These are phyloP conservation scores for Coendou prehensilis DNA, from an alignment of 2,797 vertebrate species.

Conservation along the genomic window DNA sequence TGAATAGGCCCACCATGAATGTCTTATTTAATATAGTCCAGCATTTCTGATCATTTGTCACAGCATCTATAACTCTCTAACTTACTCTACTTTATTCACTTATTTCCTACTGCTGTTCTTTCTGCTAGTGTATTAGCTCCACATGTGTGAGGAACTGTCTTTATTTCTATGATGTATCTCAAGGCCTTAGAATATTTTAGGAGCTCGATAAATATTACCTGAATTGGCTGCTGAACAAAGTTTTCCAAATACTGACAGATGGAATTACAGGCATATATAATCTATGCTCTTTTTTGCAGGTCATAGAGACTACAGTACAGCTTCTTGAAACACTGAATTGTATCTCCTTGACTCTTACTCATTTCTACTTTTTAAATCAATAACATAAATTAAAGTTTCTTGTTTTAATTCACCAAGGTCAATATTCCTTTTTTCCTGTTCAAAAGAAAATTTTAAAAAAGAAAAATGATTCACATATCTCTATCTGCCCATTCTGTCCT, in stretches of 20 bases:
- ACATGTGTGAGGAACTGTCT: background rate
- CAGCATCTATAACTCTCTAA: background rate
- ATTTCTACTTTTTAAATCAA: conserved; percentile 45
- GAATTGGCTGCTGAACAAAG: background rate
- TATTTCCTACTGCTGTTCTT: background rate
- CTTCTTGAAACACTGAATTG: background rate
- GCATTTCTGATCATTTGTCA: background rate
- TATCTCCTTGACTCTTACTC: conserved; percentile 6
- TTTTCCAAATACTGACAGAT: background rate
- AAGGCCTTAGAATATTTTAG: background rate
- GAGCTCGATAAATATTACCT: conserved; percentile 18
- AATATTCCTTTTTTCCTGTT: conserved; percentile 30
- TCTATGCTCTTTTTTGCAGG: background rate
- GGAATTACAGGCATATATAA: background rate
- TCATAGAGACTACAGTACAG: background rate
- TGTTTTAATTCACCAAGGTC: background rate
- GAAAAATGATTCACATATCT: background rate
- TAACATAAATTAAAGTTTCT: background rate
- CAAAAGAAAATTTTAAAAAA: conserved; percentile 29
- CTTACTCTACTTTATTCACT: background rate
- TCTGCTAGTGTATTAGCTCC: background rate
- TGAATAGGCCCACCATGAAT: background rate
- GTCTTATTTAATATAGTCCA: background rate
- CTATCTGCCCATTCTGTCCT: background rate
- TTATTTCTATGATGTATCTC: background rate